Evolutionary conservation across 2,113 vertebrate genomes (phyloP).

Genomic region (Forbesichthys agassizii): DNA sequence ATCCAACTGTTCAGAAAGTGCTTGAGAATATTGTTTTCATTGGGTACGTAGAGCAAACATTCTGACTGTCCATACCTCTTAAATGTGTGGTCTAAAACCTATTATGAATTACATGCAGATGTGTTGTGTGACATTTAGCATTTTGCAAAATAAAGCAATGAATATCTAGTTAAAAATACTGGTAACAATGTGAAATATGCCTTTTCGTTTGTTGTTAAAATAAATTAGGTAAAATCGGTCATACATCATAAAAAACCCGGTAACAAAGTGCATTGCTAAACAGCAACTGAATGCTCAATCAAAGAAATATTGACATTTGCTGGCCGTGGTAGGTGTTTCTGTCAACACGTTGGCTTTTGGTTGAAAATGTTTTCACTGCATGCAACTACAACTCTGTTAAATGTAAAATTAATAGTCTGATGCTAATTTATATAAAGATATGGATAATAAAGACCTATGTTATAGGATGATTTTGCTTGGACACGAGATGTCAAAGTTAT

Average conservation of each 20-base stretch:
- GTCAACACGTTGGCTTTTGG: background rate
- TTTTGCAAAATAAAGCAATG: constrained; percentile 44
- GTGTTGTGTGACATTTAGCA: constrained; percentile 43
- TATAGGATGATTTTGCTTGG: background rate
- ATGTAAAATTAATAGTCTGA: constrained; percentile 34
- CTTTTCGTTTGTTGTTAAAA: constrained; percentile 37
- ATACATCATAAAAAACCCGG: constrained; percentile 5
- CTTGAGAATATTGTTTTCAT: constrained; percentile 62
- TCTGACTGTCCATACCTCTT: constrained; percentile 55
- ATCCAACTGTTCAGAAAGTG: constrained; percentile 67
- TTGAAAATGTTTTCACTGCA: background rate
- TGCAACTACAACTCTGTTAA: constrained; percentile 25
- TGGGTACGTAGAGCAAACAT: constrained; percentile 62
- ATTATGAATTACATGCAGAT: constrained; percentile 31
- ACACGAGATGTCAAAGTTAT: constrained; percentile 53
- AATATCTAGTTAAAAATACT: constrained; percentile 38
- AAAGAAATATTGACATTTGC: constrained; percentile 11
- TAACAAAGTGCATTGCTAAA: constrained; percentile 34
- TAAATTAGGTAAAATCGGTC: constrained; percentile 36
- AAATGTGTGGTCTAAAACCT: constrained; percentile 32
- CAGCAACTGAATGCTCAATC: constrained; percentile 26
- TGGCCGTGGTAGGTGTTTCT: background rate
- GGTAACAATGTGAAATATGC: constrained; percentile 23
- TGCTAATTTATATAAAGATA: too few relatives aligned
- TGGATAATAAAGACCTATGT: too few relatives aligned